These are phyloP conservation scores for Proterorhinus semilunaris DNA, from an alignment of 2,113 vertebrate species.

Conservation along the genomic window DNA sequence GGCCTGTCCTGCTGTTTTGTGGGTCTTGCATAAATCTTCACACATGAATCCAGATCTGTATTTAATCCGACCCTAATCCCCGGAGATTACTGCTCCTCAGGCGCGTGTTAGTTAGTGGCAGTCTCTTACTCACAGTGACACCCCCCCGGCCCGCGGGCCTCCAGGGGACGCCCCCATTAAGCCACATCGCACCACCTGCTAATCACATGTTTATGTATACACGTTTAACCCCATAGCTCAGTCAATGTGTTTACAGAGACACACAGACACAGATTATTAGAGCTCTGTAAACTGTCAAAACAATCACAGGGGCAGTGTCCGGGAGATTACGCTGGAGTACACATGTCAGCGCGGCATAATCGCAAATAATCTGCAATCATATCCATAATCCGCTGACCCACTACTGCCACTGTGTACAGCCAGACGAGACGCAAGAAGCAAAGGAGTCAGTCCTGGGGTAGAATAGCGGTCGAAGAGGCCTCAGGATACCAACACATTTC, in stretches of 20 bases:
- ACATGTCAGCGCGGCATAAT: constrained; percentile 42
- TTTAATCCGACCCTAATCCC: constrained; percentile 66
- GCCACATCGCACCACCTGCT: not conserved
- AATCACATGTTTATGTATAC: not conserved
- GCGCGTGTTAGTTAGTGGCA: constrained; percentile 26
- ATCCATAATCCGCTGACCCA: constrained; percentile 2
- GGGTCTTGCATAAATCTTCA: constrained; percentile 1
- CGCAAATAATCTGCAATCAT: constrained; percentile 38
- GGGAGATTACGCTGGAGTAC: constrained; percentile 23
- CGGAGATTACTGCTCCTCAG: constrained; percentile 47
- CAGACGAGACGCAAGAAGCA: not conserved
- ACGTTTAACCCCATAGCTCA: not conserved
- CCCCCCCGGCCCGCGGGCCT: constrained; percentile 10
- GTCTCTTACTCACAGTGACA: constrained; percentile 37
- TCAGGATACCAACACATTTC: too few relatives aligned
- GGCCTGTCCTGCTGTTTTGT: not conserved
- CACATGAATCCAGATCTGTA: constrained; percentile 25
- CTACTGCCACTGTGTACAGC: not conserved
- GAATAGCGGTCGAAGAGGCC: too few relatives aligned
- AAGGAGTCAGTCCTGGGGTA: too few relatives aligned
- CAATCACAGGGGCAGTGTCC: constrained; percentile 34
- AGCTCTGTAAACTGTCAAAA: constrained; percentile 43
- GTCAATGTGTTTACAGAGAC: not conserved
- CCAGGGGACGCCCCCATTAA: too few relatives aligned
- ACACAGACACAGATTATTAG: constrained; percentile 10